Evolutionary conservation across 92 coral and sea anemone genomes (phyloP).

Genomic region (Pocillopora grandis): DNA sequence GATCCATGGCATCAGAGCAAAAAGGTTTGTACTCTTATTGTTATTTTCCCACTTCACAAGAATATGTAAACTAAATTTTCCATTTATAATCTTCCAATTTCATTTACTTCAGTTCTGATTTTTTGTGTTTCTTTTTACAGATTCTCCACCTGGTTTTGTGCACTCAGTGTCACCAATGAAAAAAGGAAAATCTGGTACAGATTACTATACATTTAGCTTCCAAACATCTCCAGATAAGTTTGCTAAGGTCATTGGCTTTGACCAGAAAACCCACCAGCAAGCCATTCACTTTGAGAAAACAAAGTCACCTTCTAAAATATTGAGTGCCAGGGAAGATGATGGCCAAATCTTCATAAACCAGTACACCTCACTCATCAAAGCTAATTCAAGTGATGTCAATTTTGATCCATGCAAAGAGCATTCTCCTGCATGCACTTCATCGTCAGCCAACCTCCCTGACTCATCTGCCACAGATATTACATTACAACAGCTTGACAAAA

Average conservation of each 20-base stretch:
- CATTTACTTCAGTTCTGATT: conserved; percentile 19
- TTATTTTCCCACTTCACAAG: conserved; percentile 32
- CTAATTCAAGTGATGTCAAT: conserved; percentile 34
- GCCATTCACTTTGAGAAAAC: conserved; percentile 49
- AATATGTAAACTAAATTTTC: not conserved
- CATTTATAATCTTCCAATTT: conserved; percentile 31
- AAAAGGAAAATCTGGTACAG: conserved; percentile 32
- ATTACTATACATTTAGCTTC: conserved; percentile 42
- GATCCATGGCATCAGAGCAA: too few species aligned
- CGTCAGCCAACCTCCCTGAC: conserved; percentile 22
- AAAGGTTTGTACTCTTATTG: too few species aligned
- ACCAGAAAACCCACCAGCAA: conserved; percentile 45
- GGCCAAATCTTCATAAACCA: conserved; percentile 46
- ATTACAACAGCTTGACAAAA: conserved; percentile 32
- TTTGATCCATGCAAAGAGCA: conserved; percentile 38
- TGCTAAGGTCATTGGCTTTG: conserved; percentile 54
- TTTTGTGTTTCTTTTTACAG: conserved; percentile 10
- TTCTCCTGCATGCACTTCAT: conserved; percentile 16
- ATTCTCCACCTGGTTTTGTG: conserved; percentile 21
- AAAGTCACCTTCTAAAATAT: conserved; percentile 48
- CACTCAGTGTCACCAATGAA: too few species aligned
- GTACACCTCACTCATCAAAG: conserved; percentile 36
- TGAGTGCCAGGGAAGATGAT: conserved; percentile 44
- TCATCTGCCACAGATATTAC: conserved; percentile 44
- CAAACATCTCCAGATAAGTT: conserved; percentile 41